Percentiles rank a stretch among this genome's conserved stretches.
These are phyloP conservation scores for Crepidodera aurea DNA, from an alignment of 2,888 invertebrate genomes.

Conservation along the genomic window DNA sequence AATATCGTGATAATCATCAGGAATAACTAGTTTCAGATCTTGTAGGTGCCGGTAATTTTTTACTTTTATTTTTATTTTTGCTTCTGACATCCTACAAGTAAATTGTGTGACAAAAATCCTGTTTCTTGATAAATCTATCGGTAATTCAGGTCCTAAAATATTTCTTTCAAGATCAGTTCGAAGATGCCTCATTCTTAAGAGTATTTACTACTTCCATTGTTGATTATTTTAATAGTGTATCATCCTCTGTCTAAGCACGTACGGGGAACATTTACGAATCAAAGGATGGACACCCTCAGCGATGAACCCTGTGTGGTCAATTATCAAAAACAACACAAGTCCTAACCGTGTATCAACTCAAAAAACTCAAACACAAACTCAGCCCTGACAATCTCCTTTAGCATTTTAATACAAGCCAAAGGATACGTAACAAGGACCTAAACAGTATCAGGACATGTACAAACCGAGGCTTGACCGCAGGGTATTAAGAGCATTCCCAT, in stretches of 20 bases:
- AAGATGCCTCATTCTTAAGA: no score
- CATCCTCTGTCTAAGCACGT: not conserved
- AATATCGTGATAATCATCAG: no score
- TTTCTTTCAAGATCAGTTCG: no score
- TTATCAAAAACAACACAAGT: conserved; percentile 12
- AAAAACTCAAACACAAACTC: conserved; percentile 12
- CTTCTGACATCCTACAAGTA: no score
- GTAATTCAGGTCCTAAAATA: no score
- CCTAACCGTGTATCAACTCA: not conserved
- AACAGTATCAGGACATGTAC: conserved; percentile 35
- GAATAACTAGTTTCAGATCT: no score
- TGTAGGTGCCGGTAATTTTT: no score
- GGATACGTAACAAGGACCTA: conserved; percentile 36
- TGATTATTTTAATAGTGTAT: not conserved
- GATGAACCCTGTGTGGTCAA: conserved; percentile 2
- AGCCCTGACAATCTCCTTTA: conserved; percentile 35
- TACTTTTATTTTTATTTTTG: no score
- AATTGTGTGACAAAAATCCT: no score
- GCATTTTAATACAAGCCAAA: conserved; percentile 35
- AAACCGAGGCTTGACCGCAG: conserved; percentile 36
- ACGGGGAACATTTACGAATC: not conserved
- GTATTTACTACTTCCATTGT: no score
- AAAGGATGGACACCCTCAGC: not conserved
- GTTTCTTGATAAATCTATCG: no score
- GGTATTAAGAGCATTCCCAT: conserved; percentile 37